These are phyloP conservation scores for Itoplectis maculator DNA, from an alignment of 2,888 invertebrate species.

Conservation along the genomic window DNA sequence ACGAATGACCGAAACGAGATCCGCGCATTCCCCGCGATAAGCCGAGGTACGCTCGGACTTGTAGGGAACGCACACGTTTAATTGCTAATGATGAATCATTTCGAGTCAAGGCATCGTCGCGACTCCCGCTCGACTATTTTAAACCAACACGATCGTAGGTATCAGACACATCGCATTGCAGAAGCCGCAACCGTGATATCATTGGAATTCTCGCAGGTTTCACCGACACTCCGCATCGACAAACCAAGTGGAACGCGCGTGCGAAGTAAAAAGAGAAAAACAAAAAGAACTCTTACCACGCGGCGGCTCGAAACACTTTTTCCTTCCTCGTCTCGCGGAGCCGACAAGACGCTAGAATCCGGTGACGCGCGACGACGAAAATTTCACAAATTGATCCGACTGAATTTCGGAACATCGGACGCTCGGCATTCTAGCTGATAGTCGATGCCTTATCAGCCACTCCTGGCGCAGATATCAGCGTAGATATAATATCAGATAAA, in stretches of 20 bases:
- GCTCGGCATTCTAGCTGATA: conserved; percentile 49
- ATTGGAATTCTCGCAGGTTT: conserved; percentile 31
- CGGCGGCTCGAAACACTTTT: not conserved
- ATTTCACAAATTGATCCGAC: conserved; percentile 34
- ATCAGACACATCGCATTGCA: not conserved
- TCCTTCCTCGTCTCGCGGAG: not conserved
- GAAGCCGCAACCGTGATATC: conserved; percentile 27
- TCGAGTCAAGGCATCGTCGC: conserved; percentile 48
- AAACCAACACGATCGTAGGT: conserved; percentile 44
- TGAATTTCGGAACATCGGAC: conserved; percentile 32
- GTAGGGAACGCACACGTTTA: conserved; percentile 55
- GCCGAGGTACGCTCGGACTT: conserved; percentile 42
- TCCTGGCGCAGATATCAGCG: conserved; percentile 64
- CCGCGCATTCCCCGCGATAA: conserved; percentile 54
- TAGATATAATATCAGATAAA: conserved; percentile 63
- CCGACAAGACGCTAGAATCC: not conserved
- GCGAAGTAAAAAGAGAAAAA: not conserved
- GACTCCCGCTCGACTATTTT: conserved; percentile 37
- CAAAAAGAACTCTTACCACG: conserved; percentile 48
- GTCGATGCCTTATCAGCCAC: conserved; percentile 68
- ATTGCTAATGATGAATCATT: conserved; percentile 62
- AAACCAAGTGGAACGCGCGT: conserved; percentile 14
- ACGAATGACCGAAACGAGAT: conserved; percentile 57
- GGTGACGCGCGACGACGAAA: not conserved
- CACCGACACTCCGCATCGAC: not conserved